phyloP scores from a whole-genome alignment of 2,113 vertebrate species.

The Sebastes fasciatus region DNA sequence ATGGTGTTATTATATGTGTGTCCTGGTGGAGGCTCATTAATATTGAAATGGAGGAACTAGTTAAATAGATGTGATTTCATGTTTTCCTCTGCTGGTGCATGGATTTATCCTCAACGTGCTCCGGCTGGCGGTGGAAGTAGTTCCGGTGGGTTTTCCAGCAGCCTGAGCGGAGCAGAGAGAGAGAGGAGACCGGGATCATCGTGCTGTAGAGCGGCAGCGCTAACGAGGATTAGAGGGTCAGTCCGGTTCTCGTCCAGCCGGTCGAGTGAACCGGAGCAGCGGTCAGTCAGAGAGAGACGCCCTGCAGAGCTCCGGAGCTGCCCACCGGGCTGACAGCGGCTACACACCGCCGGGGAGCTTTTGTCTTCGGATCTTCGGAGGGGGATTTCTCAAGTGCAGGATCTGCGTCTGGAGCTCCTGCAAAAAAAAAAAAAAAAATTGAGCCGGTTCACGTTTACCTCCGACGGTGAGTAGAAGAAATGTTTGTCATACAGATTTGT shows the following conservation, averaged over 20 bases:
- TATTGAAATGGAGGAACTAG: slow-evolving; percentile 68
- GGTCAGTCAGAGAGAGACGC: slow-evolving; percentile 58
- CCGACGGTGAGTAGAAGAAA: slow-evolving; percentile 74
- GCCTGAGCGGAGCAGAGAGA: slow-evolving; percentile 62
- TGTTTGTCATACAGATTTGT: slow-evolving; percentile 30
- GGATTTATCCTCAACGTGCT: slow-evolving; percentile 79
- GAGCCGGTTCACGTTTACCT: slow-evolving; percentile 58
- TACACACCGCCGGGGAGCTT: slow-evolving; percentile 52
- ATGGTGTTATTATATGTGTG: background rate
- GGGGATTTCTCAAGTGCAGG: slow-evolving; percentile 65
- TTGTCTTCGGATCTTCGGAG: slow-evolving; percentile 59
- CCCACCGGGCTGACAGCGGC: slow-evolving; percentile 41
- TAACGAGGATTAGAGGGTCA: slow-evolving; percentile 49
- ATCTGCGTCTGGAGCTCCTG: slow-evolving; percentile 68
- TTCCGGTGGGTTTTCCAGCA: slow-evolving; percentile 77
- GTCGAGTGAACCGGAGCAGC: slow-evolving; percentile 67
- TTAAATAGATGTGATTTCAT: slow-evolving; percentile 73
- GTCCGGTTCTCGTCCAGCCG: slow-evolving; percentile 54
- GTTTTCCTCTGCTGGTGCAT: slow-evolving; percentile 72
- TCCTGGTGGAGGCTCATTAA: slow-evolving; percentile 29
- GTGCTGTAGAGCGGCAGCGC: slow-evolving; percentile 51
- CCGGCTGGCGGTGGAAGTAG: slow-evolving; percentile 83
- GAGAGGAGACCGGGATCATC: slow-evolving; percentile 69
- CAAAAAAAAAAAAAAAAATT: background rate
- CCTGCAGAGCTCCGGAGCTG: slow-evolving; percentile 44